Conservation (phyloP, 2,797 vertebrate genomes). For the Petrocephalus sullivani region DNA sequence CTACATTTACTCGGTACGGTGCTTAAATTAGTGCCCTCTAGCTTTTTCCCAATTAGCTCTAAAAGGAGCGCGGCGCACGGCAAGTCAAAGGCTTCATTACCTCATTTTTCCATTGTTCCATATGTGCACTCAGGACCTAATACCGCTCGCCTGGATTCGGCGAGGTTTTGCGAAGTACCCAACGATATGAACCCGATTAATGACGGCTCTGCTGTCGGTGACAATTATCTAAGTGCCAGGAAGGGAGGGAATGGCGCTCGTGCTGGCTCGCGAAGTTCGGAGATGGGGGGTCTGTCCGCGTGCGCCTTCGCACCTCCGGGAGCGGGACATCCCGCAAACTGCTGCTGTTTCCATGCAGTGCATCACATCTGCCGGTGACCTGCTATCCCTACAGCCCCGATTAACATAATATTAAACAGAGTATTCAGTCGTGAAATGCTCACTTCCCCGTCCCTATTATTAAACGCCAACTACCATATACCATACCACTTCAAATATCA, state of each 20-base stretch:
- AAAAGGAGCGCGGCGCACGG: conserved; percentile 68
- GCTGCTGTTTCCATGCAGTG: neutral
- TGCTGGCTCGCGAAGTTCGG: neutral
- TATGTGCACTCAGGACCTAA: conserved; percentile 28
- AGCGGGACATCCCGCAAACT: neutral
- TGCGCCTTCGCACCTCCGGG: neutral
- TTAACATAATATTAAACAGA: neutral
- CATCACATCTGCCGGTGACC: neutral
- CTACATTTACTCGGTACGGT: conserved; percentile 71
- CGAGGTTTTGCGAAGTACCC: conserved; percentile 30
- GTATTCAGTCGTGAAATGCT: neutral
- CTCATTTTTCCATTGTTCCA: conserved; percentile 48
- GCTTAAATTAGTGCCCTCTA: conserved; percentile 71
- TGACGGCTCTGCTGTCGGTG: neutral
- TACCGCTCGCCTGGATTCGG: conserved; percentile 37
- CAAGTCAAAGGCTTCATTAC: conserved; percentile 74
- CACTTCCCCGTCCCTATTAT: conserved; percentile 32
- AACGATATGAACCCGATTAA: neutral
- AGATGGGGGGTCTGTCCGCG: neutral
- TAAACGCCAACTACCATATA: conserved; percentile 25
- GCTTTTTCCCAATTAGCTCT: conserved; percentile 74
- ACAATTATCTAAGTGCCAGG: neutral
- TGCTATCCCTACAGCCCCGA: neutral
- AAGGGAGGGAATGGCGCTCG: neutral
- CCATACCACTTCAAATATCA: neutral